phyloP scores from a whole-genome alignment of 1,140 invertebrate genomes.

The Ptiloglossa arizonensis region DNA sequence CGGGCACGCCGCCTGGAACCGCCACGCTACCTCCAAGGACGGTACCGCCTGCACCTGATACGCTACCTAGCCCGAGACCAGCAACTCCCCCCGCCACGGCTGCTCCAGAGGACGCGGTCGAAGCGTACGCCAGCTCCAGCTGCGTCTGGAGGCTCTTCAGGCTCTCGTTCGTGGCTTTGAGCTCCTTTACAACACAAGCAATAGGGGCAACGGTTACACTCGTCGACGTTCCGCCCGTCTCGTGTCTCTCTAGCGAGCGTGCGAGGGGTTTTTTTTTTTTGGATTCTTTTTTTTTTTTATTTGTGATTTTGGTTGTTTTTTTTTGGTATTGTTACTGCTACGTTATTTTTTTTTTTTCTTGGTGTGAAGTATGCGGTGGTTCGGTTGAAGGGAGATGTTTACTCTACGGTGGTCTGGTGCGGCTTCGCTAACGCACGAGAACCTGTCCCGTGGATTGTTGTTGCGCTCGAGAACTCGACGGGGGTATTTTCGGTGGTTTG shows the following conservation, averaged over 20 bases:
- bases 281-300: slow-evolving; percentile 34
- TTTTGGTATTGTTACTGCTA: slow-evolving; percentile 20
- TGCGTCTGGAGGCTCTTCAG: slow-evolving; percentile 89
- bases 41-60: slow-evolving; percentile 83
- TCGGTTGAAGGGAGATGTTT: slow-evolving; percentile 53
- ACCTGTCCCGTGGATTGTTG: slow-evolving; percentile 45
- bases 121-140: slow-evolving; percentile 87
- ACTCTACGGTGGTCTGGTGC: slow-evolving; percentile 52
- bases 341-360: slow-evolving; percentile 34
- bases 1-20: slow-evolving; percentile 84
- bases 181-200: slow-evolving; percentile 85
- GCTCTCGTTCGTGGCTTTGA: slow-evolving; percentile 91
- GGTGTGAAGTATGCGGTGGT: slow-evolving; percentile 60
- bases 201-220: slow-evolving; percentile 69
- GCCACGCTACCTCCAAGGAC: slow-evolving; percentile 78
- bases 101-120: slow-evolving; percentile 81
- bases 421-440: slow-evolving; percentile 57
- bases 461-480: not conserved
- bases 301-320: slow-evolving; percentile 32
- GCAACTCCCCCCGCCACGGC: slow-evolving; percentile 79
- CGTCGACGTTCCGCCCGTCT: slow-evolving; percentile 43
- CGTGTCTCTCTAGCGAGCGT: slow-evolving; percentile 60
- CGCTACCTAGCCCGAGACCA: slow-evolving; percentile 82
- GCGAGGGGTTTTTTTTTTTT: slow-evolving; percentile 52
- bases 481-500: not conserved